Evolutionary conservation across 2,888 invertebrate genomes (phyloP).

Genomic region (Ophioninae sp.): DNA sequence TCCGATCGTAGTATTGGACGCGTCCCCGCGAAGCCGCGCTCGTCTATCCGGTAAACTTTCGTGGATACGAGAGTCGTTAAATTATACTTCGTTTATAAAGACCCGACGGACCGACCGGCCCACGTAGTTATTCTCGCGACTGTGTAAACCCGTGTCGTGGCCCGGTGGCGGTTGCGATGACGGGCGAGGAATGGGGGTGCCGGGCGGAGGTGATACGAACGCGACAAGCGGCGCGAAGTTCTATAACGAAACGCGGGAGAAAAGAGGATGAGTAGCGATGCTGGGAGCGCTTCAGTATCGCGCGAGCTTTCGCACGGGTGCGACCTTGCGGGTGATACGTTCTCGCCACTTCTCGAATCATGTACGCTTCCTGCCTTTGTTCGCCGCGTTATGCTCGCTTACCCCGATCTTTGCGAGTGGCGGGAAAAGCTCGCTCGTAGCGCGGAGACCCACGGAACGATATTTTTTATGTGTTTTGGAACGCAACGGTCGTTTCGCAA

Average conservation of each 20-base stretch:
- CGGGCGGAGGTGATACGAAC: background rate
- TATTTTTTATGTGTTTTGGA: background rate
- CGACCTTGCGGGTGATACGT: background rate
- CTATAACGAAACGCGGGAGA: constrained; percentile 41
- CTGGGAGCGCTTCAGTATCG: constrained; percentile 44
- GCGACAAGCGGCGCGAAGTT: constrained; percentile 1
- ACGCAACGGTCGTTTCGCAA: background rate
- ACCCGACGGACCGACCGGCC: constrained; percentile 9
- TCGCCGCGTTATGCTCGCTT: background rate
- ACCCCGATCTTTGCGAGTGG: background rate
- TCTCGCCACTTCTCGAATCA: constrained; percentile 6
- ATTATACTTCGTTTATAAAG: constrained; percentile 24
- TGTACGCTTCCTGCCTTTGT: constrained; percentile 14
- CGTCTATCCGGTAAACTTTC: constrained; percentile 21
- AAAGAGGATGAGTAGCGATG: constrained; percentile 32
- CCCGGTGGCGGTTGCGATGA: background rate
- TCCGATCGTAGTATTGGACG: background rate
- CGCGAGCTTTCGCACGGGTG: constrained; percentile 41
- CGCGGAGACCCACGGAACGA: background rate
- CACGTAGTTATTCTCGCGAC: constrained; percentile 29
- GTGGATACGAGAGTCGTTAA: constrained; percentile 39
- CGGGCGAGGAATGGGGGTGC: background rate
- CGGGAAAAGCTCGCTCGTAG: constrained; percentile 15
- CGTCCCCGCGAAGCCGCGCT: constrained; percentile 6
- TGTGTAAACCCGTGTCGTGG: constrained; percentile 19